Base-by-base conservation (phyloP, 53 echinoderm and acorn worm genomes). In the Echinometra lucunter region DNA sequence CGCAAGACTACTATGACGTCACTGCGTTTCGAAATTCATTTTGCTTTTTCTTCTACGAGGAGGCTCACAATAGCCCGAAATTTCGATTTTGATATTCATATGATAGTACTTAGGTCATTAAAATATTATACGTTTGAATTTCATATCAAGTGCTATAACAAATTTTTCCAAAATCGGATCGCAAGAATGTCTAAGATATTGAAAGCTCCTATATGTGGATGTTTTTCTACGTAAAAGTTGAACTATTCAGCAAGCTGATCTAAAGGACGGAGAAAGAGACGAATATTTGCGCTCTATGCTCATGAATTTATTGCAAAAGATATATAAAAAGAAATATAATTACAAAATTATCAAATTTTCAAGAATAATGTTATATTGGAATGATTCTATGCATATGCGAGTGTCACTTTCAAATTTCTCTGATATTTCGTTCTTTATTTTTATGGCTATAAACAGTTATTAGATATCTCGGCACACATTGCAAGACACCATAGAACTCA, bases 271-370 rank as follows among this genome's bases (percentile, higher is more conserved):
- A 85, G 23, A 49, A n/a, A 49, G 17, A 45, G 45, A 15, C 53
- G 3, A 53, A 47, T 15, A 85, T 23, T 11, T 85, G 85, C 21
- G 44, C 44, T 21, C 8, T 53, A 49, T 25, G 85, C 47, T 85
- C 85, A 49, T 85, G 85, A 47, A 10, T 85, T 85, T 85, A 85
- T 85, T 85, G 85, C 85, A 85, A 47, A 47, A 85, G 44, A 12
- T 0, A 13, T 1, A 8, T 49, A n/a, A 15, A 28, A n/a, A 27
- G n/a, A 25, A 28, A 85, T 30, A 49, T 25, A 28, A 85, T 85
- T 38, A 45, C 45, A 85, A 45, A 49, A 85, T 85, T 28, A 49
- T 49, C 0, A 85, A 56, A 13, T 13, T 47, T 30, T 45, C 11
- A 49, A 45, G 19, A 45, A 85, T 83, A 28, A 40, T 5, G 49